Base-by-base conservation (phyloP, 64 coral and sea anemone species). In the Anthopleura sola region DNA sequence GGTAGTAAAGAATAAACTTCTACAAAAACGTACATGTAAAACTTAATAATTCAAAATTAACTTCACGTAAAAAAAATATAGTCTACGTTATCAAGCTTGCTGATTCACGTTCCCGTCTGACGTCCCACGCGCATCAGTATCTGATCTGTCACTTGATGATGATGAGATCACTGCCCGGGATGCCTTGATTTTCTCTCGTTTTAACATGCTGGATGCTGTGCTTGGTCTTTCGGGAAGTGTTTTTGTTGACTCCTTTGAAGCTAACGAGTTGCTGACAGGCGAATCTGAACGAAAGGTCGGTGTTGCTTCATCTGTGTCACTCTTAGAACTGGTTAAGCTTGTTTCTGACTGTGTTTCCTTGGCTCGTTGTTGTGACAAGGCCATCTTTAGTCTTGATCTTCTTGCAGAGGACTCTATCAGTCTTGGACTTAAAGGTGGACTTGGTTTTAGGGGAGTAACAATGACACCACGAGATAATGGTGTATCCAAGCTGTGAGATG, bases 311-410 rank as follows among this genome's bases (percentile, higher is more conserved):
- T 29, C 28, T 5, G 66, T 1, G 15, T 48, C 76, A 79, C 76
- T 79, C 39, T 83, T 83, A 10, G 55, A 83, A 36, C 82, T 83
- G 1, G 82, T 36, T 18, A 83, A 49, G 51, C 82, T 83, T 3
- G 82, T 83, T 60, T 83, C 82, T 60, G 82, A 83, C 21, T 32
- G 48, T 26, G 82, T 83, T 29, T 83, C 82, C 16, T 83, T 83
- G 82, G 55, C 82, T 28, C 32, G 32, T 4, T 55, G n/a, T 32
- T 83, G n/a, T 8, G 82, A 83, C 32, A 60, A 36, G 5, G 82
- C 55, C 82, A 83, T 54, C 51, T 83, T 83, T 26, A 83, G 50
- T 11, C 32, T 28, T 48, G 82, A 83, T 8, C 82, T 19, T 55
- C 82, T 83, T 36, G 32, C 28, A 12, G 82, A 34, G 18, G 82